Evolutionary conservation across 2,888 invertebrate species (phyloP).

Genomic region (Beris morrisii): DNA sequence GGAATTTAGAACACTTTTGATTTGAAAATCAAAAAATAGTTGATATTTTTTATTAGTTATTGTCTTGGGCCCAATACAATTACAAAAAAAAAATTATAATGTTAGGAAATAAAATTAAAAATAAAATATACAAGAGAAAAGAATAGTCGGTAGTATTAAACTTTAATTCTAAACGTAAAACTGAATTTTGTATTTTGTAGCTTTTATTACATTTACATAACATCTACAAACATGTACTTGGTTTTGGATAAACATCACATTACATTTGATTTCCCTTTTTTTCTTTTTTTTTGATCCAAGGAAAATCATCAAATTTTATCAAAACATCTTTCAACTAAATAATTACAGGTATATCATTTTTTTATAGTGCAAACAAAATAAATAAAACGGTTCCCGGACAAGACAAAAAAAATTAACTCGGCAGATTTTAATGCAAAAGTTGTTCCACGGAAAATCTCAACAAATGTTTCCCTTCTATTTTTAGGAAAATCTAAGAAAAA

Average conservation of each 20-base stretch:
- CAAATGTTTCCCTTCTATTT: no score
- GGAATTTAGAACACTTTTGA: no score
- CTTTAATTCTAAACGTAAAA: conserved; percentile 12
- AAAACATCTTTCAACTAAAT: not conserved
- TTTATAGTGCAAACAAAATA: conserved; percentile 1
- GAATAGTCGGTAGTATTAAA: conserved; percentile 7
- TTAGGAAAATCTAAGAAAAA: no score
- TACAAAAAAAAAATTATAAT: conserved; percentile 35
- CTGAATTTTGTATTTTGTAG: conserved; percentile 16
- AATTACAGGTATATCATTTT: not conserved
- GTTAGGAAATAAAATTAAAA: conserved; percentile 10
- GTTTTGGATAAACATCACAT: conserved; percentile 30
- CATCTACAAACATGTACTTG: conserved; percentile 33
- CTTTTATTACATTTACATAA: conserved; percentile 28
- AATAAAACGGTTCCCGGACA: not conserved
- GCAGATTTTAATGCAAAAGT: not conserved
- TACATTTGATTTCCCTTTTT: conserved; percentile 1
- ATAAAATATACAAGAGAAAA: conserved; percentile 27
- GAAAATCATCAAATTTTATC: not conserved
- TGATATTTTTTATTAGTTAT: conserved; percentile 34
- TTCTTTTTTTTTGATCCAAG: conserved; percentile 3
- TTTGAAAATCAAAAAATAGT: conserved; percentile 12
- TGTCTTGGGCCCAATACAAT: conserved; percentile 41
- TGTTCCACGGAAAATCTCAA: no score
- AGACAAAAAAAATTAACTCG: conserved; percentile 1